Conservation (phyloP, 2,113 vertebrate genomes). For the Genyomyrus donnyi region DNA sequence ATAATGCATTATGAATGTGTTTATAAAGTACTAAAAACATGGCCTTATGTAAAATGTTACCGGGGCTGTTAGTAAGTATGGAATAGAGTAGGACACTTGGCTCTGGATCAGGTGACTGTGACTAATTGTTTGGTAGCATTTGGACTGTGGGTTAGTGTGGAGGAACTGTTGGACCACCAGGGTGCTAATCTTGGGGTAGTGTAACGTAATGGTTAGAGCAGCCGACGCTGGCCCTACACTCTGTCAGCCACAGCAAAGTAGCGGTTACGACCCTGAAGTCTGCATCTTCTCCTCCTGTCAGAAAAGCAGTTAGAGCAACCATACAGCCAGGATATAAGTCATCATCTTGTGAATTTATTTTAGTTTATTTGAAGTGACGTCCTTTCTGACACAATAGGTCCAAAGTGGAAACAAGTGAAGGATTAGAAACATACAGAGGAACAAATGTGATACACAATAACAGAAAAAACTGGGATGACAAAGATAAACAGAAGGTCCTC, state of each 20-base stretch:
- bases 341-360: not conserved
- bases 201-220: not conserved
- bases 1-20: too few species aligned
- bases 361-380: not conserved
- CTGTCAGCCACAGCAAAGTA: not conserved
- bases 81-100: not conserved
- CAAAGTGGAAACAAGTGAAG: not conserved
- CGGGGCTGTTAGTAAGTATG: not conserved
- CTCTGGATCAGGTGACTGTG: not conserved
- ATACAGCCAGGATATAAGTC: not conserved
- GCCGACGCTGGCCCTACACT: not conserved
- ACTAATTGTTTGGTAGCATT: not conserved
- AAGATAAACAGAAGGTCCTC: not conserved
- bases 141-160: not conserved
- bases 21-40: too few species aligned
- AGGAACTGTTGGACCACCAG: not conserved
- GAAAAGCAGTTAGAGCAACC: not conserved
- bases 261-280: not conserved
- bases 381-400: not conserved
- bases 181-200: not conserved
- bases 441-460: not conserved
- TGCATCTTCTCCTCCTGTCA: not conserved
- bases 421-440: not conserved
- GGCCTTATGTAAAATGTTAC: too few species aligned
- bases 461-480: not conserved